phyloP scores from a whole-genome alignment of 2,888 invertebrate genomes.

The Stenchaetothrips biformis region DNA sequence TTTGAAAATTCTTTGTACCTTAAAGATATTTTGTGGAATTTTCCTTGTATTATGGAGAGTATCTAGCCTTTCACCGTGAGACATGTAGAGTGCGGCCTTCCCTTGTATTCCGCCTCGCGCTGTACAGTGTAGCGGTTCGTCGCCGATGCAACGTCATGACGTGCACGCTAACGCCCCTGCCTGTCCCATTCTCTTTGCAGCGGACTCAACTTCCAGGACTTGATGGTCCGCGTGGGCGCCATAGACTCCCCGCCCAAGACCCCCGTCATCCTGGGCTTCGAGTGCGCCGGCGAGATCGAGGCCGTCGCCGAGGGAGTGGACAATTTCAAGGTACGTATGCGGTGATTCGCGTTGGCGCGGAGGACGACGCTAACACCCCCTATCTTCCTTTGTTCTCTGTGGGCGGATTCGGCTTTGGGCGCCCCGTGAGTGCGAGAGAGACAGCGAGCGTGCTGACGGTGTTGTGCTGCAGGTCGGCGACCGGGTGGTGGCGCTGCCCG shows the following conservation, averaged over 20 bases:
- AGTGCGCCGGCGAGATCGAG: constrained; percentile 79
- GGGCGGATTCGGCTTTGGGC: not conserved
- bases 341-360: not conserved
- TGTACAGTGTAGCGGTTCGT: not conserved
- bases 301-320: constrained; percentile 73
- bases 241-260: constrained; percentile 85
- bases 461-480: constrained; percentile 62
- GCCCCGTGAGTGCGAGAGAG: no score
- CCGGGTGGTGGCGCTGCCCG: constrained; percentile 76
- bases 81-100: no score
- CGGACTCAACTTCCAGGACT: constrained; percentile 82
- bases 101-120: not conserved
- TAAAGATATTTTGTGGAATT: no score
- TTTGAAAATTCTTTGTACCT: no score
- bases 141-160: not conserved
- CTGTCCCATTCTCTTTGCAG: constrained; percentile 55
- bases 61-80: no score
- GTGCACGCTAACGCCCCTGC: not conserved
- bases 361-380: not conserved
- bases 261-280: constrained; percentile 82
- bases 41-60: no score
- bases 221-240: constrained; percentile 82
- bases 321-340: constrained; percentile 61
- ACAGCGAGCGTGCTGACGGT: not conserved
- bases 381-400: not conserved